A percentile compares a stretch with the other conserved stretches of the same genome.
These are phyloP conservation scores for Diogma glabrata DNA, from an alignment of 2,888 invertebrate species.

Conservation along the genomic window DNA sequence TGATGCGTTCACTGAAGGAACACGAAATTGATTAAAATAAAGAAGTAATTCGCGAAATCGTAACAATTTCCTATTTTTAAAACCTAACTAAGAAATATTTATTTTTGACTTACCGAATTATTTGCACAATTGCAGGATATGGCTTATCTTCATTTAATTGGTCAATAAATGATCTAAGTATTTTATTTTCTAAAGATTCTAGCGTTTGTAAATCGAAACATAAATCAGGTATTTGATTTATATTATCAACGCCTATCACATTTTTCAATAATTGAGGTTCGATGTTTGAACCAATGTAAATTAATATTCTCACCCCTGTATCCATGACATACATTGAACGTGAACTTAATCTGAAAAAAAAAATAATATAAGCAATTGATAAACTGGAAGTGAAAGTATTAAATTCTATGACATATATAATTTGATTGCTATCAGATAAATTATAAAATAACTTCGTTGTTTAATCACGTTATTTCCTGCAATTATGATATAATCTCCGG, in stretches of 20 bases:
- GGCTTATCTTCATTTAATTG: conserved; percentile 79
- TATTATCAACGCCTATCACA: conserved; percentile 64
- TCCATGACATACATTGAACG: conserved; percentile 90
- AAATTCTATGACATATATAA: too few relatives aligned
- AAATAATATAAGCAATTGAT: too few relatives aligned
- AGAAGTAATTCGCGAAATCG: too few relatives aligned
- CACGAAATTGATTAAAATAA: too few relatives aligned
- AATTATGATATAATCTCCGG: too few relatives aligned
- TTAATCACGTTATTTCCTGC: too few relatives aligned
- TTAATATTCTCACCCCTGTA: conserved; percentile 64
- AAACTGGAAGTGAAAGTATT: too few relatives aligned
- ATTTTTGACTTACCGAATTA: conserved; percentile 55
- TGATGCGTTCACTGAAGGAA: too few relatives aligned
- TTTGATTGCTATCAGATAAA: too few relatives aligned
- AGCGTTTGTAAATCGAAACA: conserved; percentile 66
- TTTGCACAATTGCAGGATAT: conserved; percentile 60
- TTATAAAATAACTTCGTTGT: too few relatives aligned
- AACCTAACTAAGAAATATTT: conserved; percentile 6
- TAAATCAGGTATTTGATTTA: conserved; percentile 63
- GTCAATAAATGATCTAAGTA: conserved; percentile 67
- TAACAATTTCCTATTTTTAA: too few relatives aligned
- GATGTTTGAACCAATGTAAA: conserved; percentile 75
- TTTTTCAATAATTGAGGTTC: conserved; percentile 62
- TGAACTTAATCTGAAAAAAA: conserved; percentile 55
- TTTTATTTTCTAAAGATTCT: conserved; percentile 59